A percentile compares a stretch with the other conserved stretches of the same genome.
Evolutionary conservation across 1,140 invertebrate genomes (phyloP).

Genomic region (Amphibalanus amphitrite): DNA sequence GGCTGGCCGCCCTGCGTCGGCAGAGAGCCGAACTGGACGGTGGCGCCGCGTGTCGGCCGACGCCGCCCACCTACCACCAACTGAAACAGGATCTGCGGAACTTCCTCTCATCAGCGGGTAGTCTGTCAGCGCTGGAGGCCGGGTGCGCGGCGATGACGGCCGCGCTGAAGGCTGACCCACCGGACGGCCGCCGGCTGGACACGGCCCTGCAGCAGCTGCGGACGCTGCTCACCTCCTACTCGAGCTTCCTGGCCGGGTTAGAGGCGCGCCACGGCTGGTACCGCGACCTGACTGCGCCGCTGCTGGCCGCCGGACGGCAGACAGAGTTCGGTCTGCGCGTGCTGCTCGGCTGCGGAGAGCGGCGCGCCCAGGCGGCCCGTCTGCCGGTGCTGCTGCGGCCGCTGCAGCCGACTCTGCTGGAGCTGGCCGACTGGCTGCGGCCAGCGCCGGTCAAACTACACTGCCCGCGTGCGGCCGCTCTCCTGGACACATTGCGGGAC

Average conservation of each 20-base stretch:
- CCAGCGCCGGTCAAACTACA: not conserved
- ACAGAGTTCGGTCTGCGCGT: not conserved
- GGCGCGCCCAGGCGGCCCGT: too few species aligned
- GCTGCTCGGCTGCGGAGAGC: not conserved
- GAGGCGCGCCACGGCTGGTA: not conserved
- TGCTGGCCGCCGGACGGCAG: not conserved
- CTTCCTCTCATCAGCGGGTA: conserved; percentile 18
- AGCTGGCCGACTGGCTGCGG: not conserved
- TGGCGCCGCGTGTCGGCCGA: conserved; percentile 34
- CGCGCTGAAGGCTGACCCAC: not conserved
- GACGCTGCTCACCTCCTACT: not conserved
- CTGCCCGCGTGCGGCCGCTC: not conserved
- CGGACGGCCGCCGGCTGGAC: not conserved
- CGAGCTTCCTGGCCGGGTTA: not conserved
- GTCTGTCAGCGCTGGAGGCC: conserved; percentile 3
- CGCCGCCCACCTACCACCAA: conserved; percentile 32
- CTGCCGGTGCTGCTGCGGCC: not conserved
- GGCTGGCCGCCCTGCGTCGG: not conserved
- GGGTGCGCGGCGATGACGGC: too few species aligned
- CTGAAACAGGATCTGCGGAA: conserved; percentile 26
- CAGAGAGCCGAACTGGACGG: conserved; percentile 24
- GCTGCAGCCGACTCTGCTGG: not conserved
- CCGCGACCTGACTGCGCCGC: not conserved
- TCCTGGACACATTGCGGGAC: not conserved
- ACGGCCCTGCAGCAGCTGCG: not conserved